Conservation (phyloP, 2,113 vertebrate species). For the Numida meleagris region DNA sequence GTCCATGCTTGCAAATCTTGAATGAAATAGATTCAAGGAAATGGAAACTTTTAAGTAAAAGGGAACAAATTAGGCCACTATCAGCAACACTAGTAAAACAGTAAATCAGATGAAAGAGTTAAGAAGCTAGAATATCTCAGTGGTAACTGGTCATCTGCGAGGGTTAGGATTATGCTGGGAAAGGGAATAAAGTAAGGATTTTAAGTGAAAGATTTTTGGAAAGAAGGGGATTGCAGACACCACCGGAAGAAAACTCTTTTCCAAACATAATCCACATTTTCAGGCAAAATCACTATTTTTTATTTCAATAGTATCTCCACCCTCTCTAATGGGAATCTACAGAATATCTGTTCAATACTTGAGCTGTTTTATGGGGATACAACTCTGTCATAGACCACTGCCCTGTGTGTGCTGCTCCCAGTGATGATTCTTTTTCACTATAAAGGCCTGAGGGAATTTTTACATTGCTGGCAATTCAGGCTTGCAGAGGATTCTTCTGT, state of each 20-base stretch:
- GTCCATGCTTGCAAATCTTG: neutral
- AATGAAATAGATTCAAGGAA: neutral
- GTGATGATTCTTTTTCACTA: neutral
- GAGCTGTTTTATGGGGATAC: neutral
- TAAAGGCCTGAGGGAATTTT: neutral
- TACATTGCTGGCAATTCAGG: neutral
- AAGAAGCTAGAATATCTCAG: neutral
- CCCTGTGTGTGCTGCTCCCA: neutral
- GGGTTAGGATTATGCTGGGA: neutral
- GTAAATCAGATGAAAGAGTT: neutral
- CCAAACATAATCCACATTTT: conserved; percentile 4
- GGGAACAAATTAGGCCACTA: conserved; percentile 24
- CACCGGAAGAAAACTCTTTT: neutral
- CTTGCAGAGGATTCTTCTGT: neutral
- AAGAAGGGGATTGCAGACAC: neutral
- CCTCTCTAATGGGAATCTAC: neutral
- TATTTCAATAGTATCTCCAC: neutral
- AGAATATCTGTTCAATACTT: neutral
- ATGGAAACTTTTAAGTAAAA: conserved; percentile 30
- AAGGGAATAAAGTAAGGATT: neutral
- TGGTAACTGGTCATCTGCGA: neutral
- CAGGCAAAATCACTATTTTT: neutral
- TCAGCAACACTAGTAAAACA: neutral
- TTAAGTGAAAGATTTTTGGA: neutral
- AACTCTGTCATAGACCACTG: neutral